A percentile compares a stretch with the other conserved stretches of the same genome.
Evolutionary conservation across 2,888 invertebrate species (phyloP).

Genomic region (Dryobotodes eremita): DNA sequence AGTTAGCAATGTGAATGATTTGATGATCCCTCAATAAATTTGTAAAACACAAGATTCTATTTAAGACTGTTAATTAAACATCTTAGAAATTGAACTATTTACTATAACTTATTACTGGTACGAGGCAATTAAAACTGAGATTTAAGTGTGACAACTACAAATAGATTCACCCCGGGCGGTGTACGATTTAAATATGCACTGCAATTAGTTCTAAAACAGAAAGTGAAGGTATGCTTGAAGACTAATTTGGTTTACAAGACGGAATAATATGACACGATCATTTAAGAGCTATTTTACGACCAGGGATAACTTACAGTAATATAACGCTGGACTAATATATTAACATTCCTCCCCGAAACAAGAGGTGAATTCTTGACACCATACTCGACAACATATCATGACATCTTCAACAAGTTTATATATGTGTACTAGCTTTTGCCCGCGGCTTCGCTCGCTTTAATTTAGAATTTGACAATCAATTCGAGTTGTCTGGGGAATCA

Average conservation of each 20-base stretch:
- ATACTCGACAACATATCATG: background rate
- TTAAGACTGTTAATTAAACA: slow-evolving; percentile 3
- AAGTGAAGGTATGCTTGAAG: slow-evolving; percentile 41
- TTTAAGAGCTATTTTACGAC: background rate
- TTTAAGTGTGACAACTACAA: slow-evolving; percentile 60
- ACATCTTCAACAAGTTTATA: background rate
- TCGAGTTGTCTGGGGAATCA: too few relatives aligned
- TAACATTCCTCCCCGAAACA: background rate
- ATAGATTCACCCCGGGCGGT: slow-evolving; percentile 54
- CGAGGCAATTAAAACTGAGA: slow-evolving; percentile 60
- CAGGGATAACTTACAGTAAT: background rate
- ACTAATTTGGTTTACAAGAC: slow-evolving; percentile 29
- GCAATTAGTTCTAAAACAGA: slow-evolving; percentile 53
- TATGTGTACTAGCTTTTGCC: too few relatives aligned
- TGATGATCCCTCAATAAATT: background rate
- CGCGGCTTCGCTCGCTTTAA: too few relatives aligned
- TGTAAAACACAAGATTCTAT: slow-evolving; percentile 10
- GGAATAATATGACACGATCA: slow-evolving; percentile 25
- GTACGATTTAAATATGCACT: slow-evolving; percentile 51
- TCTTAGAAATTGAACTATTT: slow-evolving; percentile 34
- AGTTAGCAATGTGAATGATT: too few relatives aligned
- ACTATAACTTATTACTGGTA: slow-evolving; percentile 32
- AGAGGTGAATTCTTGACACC: background rate
- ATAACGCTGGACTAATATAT: background rate
- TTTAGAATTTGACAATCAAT: too few relatives aligned